Conservation (phyloP, 2,797 vertebrate species). For the Crocidura indochinensis region DNA sequence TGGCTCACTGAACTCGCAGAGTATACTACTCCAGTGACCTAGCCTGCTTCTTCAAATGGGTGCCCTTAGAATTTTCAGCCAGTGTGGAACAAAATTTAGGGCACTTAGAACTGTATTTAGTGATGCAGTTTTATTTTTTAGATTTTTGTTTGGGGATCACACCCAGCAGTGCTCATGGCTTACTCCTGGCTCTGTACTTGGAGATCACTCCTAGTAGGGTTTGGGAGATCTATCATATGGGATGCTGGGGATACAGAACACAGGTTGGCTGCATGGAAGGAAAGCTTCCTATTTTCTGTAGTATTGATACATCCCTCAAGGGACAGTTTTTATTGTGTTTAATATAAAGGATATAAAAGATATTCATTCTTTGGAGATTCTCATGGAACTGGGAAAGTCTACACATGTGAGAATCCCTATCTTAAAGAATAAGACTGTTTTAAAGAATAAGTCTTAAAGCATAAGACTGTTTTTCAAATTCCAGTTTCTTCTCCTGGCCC, state of each 20-base stretch:
- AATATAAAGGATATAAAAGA: background rate
- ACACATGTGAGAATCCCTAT: background rate
- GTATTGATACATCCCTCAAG: too few relatives aligned
- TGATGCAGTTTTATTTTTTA: too few relatives aligned
- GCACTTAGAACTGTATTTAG: background rate
- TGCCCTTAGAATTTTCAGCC: background rate
- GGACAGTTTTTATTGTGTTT: background rate
- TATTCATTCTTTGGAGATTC: background rate
- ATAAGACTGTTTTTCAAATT: conserved; percentile 32
- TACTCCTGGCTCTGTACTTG: too few relatives aligned
- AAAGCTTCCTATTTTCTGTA: too few relatives aligned
- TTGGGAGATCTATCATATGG: too few relatives aligned
- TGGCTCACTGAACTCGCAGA: background rate
- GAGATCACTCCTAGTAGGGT: too few relatives aligned
- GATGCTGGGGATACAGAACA: too few relatives aligned
- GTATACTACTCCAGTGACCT: background rate
- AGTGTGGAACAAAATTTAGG: background rate
- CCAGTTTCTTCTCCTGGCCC: conserved; percentile 21
- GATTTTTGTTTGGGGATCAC: too few relatives aligned
- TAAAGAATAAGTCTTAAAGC: background rate
- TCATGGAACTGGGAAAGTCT: background rate
- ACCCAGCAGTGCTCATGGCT: too few relatives aligned
- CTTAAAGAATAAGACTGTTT: background rate
- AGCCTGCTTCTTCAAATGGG: background rate
- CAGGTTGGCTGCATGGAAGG: too few relatives aligned